Conservation (phyloP, 2,888 invertebrate species). For the Calephelis perditalis region DNA sequence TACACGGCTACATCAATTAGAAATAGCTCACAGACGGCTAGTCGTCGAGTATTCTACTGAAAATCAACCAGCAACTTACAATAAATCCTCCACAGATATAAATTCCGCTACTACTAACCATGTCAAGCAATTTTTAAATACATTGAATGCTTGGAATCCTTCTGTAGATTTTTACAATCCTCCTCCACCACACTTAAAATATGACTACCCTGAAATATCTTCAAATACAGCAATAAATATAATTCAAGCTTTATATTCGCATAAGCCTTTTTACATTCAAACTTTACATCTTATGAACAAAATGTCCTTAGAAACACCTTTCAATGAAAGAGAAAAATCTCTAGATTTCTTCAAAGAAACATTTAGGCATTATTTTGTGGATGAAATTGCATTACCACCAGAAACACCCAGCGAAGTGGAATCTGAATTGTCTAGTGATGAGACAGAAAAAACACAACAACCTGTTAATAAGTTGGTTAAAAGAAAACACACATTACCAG, state of each 20-base stretch:
- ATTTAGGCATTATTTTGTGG: conserved; percentile 48
- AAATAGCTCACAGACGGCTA: conserved; percentile 81
- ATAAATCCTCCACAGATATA: conserved; percentile 46
- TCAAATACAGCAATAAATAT: conserved; percentile 87
- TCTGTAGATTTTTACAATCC: conserved; percentile 84
- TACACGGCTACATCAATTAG: conserved; percentile 84
- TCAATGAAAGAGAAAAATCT: conserved; percentile 71
- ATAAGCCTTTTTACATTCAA: conserved; percentile 91
- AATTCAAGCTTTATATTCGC: conserved; percentile 83
- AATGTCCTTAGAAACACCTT: conserved; percentile 93
- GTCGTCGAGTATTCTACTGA: conserved; percentile 85
- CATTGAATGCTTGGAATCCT: conserved; percentile 66
- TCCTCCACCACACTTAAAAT: conserved; percentile 85
- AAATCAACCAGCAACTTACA: conserved; percentile 53
- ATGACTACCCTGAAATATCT: conserved; percentile 89
- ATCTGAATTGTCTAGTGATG: conserved; percentile 66
- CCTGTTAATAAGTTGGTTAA: conserved; percentile 43
- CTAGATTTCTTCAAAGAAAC: conserved; percentile 52
- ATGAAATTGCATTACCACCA: conserved; percentile 41
- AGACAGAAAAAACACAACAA: conserved; percentile 42
- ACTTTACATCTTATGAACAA: conserved; percentile 96
- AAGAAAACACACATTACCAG: conserved; percentile 56
- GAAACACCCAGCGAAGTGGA: conserved; percentile 48
- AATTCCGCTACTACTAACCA: conserved; percentile 62
- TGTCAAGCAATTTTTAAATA: conserved; percentile 70